Percentiles rank a stretch among this genome's conserved stretches.
These are phyloP conservation scores for Standfussiana lucernea DNA, from an alignment of 2,888 invertebrate species.

Conservation along the genomic window DNA sequence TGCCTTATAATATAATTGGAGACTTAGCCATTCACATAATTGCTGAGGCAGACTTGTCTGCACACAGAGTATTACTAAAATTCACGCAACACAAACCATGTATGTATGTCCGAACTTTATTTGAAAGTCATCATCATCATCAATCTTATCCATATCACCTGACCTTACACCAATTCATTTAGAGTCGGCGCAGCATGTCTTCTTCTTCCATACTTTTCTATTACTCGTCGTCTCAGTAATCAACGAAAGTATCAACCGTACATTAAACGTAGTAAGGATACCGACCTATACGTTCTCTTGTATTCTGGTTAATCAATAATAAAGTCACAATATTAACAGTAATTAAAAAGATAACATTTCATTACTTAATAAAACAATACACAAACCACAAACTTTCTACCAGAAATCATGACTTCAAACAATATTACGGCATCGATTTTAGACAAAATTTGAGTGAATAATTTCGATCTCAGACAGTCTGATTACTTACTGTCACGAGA, in stretches of 20 bases:
- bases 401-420: slow-evolving; percentile 25
- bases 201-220: neutral
- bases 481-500: slow-evolving; percentile 35
- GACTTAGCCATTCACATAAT: neutral
- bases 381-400: neutral
- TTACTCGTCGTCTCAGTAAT: neutral
- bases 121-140: neutral
- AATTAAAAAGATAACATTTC: neutral
- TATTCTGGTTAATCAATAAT: neutral
- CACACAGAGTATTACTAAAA: neutral
- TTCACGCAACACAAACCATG: neutral
- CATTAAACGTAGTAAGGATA: neutral
- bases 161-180: neutral
- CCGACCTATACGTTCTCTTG: no score
- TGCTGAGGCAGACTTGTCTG: neutral
- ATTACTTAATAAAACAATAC: slow-evolving; percentile 25
- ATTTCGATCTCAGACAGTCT: slow-evolving; percentile 15
- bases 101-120: neutral
- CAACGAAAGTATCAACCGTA: neutral
- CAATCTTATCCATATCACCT: neutral
- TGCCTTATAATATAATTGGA: neutral
- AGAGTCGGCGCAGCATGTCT: neutral
- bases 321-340: neutral
- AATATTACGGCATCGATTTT: slow-evolving; percentile 29
- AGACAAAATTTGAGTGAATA: slow-evolving; percentile 15